Percentiles rank a stretch among this genome's conserved stretches.
Conservation (phyloP, 2,113 vertebrate species). For the Microcebus tavaratra region DNA sequence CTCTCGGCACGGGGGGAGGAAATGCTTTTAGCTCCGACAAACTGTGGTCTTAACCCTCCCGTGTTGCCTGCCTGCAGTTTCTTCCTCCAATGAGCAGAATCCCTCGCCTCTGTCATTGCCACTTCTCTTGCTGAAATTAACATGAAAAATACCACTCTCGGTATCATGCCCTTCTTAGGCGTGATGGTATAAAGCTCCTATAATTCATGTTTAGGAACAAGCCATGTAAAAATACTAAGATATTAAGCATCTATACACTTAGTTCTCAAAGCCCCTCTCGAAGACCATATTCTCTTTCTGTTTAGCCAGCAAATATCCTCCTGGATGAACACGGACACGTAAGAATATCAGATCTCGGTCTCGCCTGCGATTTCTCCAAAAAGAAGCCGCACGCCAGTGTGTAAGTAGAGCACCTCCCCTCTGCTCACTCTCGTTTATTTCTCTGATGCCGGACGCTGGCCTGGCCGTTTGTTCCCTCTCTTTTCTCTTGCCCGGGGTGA, state of each 20-base stretch:
- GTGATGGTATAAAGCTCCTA: not conserved
- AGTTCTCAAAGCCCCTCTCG: not conserved
- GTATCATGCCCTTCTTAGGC: too few relatives aligned
- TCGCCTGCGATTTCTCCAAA: slow-evolving; percentile 98
- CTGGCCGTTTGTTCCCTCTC: rapidly evolving
- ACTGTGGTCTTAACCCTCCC: not conserved
- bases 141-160: rapidly evolving
- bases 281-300: not conserved
- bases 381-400: slow-evolving; percentile 99
- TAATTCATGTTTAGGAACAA: not conserved
- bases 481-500: not conserved
- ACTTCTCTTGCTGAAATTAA: not conserved
- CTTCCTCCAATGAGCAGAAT: not conserved
- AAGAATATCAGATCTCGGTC: slow-evolving; percentile 97
- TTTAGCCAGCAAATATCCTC: slow-evolving; percentile 96
- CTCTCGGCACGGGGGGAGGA: not conserved
- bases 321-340: slow-evolving; percentile 96
- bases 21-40: rapidly evolving
- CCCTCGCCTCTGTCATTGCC: not conserved
- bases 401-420: slow-evolving; percentile 84
- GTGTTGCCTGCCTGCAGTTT: rapidly evolving
- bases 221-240: too few relatives aligned
- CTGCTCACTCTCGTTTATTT: rapidly evolving
- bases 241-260: rapidly evolving
- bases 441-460: rapidly evolving